phyloP scores from a whole-genome alignment of 2,797 vertebrate species.

The Pangasius mekongensis region DNA sequence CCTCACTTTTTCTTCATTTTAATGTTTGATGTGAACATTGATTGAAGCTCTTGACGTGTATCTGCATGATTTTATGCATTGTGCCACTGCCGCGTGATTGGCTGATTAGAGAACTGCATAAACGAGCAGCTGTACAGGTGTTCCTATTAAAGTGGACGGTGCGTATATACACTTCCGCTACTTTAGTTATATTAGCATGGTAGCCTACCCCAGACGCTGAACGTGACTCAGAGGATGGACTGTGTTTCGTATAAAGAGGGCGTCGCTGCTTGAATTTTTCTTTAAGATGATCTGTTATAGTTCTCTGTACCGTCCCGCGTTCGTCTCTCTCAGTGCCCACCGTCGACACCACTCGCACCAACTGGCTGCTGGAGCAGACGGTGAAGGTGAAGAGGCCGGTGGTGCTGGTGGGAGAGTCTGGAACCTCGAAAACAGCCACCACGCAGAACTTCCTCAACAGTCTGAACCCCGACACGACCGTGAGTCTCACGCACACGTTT shows the following conservation, averaged over 20 bases:
- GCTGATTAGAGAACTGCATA: not conserved
- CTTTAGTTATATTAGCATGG: not conserved
- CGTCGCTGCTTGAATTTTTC: not conserved
- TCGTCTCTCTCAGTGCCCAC: slow-evolving; percentile 84
- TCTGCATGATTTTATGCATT: not conserved
- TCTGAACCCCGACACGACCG: slow-evolving; percentile 77
- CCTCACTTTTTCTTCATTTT: not conserved
- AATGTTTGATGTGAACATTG: not conserved
- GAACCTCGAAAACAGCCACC: slow-evolving; percentile 95
- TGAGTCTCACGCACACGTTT: slow-evolving; percentile 65
- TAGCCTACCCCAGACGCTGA: not conserved
- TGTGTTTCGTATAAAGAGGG: not conserved
- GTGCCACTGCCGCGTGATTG: not conserved
- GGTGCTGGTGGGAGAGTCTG: slow-evolving; percentile 91
- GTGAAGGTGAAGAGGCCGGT: slow-evolving; percentile 86
- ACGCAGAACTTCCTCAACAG: slow-evolving; percentile 89
- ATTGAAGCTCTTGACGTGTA: not conserved
- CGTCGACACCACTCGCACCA: slow-evolving; percentile 87
- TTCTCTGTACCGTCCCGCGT: not conserved
- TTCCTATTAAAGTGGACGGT: not conserved
- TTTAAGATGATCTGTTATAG: not conserved
- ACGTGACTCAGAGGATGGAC: not conserved
- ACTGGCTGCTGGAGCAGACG: slow-evolving; percentile 91
- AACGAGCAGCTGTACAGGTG: not conserved
- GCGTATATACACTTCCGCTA: not conserved